Evolutionary conservation across 2,888 invertebrate species (phyloP).

Genomic region (Chloroclysta siterata): DNA sequence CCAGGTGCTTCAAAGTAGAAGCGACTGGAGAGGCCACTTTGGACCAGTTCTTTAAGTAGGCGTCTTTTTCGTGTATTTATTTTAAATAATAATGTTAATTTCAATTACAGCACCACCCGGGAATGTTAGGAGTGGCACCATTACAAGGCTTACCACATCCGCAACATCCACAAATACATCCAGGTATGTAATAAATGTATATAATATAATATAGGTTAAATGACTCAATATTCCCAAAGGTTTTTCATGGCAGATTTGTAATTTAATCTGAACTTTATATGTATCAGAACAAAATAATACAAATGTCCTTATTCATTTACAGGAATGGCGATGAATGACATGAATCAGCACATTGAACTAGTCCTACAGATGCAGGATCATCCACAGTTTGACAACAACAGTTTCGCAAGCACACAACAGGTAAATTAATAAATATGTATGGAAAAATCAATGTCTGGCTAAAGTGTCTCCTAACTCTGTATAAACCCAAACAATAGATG

Average conservation of each 20-base stretch:
- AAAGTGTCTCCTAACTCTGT: no score
- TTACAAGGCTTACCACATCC: slow-evolving; percentile 83
- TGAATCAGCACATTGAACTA: slow-evolving; percentile 84
- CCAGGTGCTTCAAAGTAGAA: no score
- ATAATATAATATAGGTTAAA: not conserved
- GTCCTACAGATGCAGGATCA: slow-evolving; percentile 83
- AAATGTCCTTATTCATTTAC: slow-evolving; percentile 29
- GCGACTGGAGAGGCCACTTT: no score
- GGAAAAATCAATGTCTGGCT: no score
- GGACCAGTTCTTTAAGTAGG: no score
- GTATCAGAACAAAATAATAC: not conserved
- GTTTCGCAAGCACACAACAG: slow-evolving; percentile 81
- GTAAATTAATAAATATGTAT: slow-evolving; percentile 55
- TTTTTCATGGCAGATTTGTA: no score
- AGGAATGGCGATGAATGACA: slow-evolving; percentile 83
- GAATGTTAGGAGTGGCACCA: slow-evolving; percentile 80
- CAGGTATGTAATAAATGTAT: slow-evolving; percentile 62
- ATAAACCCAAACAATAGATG: no score
- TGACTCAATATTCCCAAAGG: no score
- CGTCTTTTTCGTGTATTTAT: no score
- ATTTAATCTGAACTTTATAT: no score
- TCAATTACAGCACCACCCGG: slow-evolving; percentile 79
- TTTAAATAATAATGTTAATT: slow-evolving; percentile 15
- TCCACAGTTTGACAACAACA: slow-evolving; percentile 81
- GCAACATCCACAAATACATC: slow-evolving; percentile 82